These are phyloP conservation scores for Dermochelys coriacea DNA, from an alignment of 2,797 vertebrate genomes.

Conservation along the genomic window DNA sequence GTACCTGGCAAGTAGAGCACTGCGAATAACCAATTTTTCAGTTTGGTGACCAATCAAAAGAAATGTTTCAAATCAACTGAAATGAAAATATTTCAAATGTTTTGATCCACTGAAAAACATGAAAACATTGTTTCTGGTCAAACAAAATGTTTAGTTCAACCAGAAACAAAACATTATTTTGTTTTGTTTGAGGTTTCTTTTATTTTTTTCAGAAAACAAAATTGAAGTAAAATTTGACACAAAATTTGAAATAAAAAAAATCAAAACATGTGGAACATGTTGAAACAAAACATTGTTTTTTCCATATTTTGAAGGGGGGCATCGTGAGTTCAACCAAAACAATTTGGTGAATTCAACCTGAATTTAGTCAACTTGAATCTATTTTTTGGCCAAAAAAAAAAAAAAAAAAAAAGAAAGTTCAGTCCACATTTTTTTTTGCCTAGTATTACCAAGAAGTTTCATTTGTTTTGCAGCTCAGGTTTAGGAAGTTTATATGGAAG, in stretches of 20 bases:
- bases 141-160: neutral
- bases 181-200: neutral
- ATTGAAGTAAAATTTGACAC: neutral
- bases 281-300: neutral
- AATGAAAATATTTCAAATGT: neutral
- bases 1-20: conserved; percentile 50
- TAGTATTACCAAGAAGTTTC: neutral
- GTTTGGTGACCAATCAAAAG: neutral
- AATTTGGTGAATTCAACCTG: neutral
- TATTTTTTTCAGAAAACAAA: neutral
- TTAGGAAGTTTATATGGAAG: neutral
- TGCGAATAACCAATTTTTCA: neutral
- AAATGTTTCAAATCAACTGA: neutral
- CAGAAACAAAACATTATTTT: neutral
- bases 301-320: neutral
- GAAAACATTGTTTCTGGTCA: neutral
- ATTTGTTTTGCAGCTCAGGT: neutral
- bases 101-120: neutral
- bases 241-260: neutral
- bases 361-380: neutral
- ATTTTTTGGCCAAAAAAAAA: too few relatives aligned
- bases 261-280: neutral
- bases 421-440: neutral
- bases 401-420: too few relatives aligned
- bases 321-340: neutral